Conservation (phyloP, 2,113 vertebrate species). For the Aegithalos caudatus region DNA sequence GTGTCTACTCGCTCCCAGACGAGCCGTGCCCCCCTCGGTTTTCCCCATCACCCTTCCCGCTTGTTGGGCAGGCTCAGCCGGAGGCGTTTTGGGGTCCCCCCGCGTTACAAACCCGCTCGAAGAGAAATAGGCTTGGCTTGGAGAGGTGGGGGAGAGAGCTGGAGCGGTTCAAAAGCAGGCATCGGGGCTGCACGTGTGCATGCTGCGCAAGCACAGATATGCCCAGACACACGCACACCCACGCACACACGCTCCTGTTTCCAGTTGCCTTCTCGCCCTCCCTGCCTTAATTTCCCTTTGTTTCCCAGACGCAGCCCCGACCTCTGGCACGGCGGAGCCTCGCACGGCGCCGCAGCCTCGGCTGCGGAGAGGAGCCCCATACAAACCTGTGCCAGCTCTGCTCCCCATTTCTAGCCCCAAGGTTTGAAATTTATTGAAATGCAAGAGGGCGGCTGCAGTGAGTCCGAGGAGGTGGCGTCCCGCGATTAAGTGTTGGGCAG, state of each 20-base stretch:
- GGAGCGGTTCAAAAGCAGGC: background rate
- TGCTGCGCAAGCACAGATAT: background rate
- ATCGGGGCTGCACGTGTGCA: constrained; percentile 12
- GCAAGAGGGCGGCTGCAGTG: constrained; percentile 37
- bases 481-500: constrained; percentile 72
- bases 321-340: background rate
- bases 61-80: background rate
- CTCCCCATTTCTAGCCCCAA: constrained; percentile 14
- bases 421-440: constrained; percentile 49
- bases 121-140: background rate
- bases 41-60: background rate
- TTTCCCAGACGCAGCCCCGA: constrained; percentile 47
- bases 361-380: background rate
- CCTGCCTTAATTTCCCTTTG: constrained; percentile 61
- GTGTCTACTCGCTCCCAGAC: background rate
- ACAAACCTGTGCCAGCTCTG: constrained; percentile 51
- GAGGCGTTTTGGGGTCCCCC: background rate
- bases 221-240: background rate
- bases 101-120: background rate
- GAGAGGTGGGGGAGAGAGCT: background rate
- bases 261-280: background rate
- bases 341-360: background rate
- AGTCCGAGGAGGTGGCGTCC: constrained; percentile 79
- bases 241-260: background rate
- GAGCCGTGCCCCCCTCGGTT: background rate